Conservation (phyloP, 1,140 invertebrate species). For the Diachasma alloeum region DNA sequence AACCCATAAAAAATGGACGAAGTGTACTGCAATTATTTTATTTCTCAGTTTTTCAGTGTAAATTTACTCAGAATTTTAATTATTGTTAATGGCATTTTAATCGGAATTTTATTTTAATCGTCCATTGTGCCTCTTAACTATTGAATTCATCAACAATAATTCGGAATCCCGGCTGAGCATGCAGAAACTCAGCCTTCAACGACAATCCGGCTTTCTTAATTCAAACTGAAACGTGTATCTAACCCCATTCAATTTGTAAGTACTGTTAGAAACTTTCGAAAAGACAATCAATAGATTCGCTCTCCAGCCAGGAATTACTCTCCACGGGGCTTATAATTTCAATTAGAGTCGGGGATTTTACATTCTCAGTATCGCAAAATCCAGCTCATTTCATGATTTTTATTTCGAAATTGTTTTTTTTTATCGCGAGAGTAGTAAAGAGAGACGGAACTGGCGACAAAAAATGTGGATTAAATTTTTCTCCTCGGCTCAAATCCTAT, state of each 20-base stretch:
- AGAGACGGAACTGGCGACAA: neutral
- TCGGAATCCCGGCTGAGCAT: neutral
- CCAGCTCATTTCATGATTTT: too few relatives aligned
- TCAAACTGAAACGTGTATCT: neutral
- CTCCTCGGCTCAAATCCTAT: slow-evolving; percentile 12
- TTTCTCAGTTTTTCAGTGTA: too few relatives aligned
- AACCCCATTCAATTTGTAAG: slow-evolving; percentile 5
- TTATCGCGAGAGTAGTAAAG: neutral
- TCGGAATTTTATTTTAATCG: too few relatives aligned
- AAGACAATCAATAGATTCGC: slow-evolving; percentile 37
- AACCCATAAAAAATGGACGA: too few relatives aligned
- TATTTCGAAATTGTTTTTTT: neutral
- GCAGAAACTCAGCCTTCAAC: neutral
- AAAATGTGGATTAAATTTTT: slow-evolving; percentile 1
- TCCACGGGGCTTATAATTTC: neutral
- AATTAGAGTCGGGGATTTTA: neutral
- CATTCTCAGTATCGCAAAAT: neutral
- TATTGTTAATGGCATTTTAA: too few relatives aligned
- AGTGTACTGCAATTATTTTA: too few relatives aligned
- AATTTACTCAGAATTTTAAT: too few relatives aligned
- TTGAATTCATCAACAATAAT: neutral
- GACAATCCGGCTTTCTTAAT: neutral
- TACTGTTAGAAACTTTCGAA: slow-evolving; percentile 27
- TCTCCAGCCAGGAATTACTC: slow-evolving; percentile 7
- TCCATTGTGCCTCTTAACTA: too few relatives aligned